Conservation (phyloP, 2,113 vertebrate genomes). For the Halichoerus grypus region DNA sequence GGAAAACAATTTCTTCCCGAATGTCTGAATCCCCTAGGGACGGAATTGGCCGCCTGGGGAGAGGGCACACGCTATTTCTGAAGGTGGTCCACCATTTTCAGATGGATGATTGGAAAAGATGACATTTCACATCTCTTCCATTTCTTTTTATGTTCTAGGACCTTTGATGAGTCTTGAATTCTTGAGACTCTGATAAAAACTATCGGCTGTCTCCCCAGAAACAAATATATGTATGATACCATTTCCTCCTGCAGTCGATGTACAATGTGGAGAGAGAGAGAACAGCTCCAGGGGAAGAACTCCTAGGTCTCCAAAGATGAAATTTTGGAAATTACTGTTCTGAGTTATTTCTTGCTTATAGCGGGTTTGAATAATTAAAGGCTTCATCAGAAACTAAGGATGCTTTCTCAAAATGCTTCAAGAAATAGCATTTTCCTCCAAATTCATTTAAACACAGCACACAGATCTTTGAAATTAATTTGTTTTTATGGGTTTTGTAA, state of each 20-base stretch:
- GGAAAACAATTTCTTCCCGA: neutral
- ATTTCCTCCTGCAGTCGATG: neutral
- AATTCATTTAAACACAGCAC: slow-evolving; percentile 19
- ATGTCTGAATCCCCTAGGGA: neutral
- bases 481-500: neutral
- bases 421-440: neutral
- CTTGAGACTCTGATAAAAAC: slow-evolving; percentile 20
- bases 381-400: neutral
- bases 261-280: neutral
- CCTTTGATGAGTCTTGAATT: slow-evolving; percentile 46
- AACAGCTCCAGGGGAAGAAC: neutral
- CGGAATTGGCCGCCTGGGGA: neutral
- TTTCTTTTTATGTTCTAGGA: slow-evolving; percentile 45
- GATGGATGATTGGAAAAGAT: neutral
- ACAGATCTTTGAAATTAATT: neutral
- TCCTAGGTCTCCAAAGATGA: neutral
- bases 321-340: neutral
- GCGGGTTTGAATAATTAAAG: slow-evolving; percentile 12
- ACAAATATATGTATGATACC: neutral
- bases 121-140: neutral
- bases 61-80: neutral
- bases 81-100: neutral
- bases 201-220: neutral
- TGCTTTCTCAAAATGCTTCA: neutral
- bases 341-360: neutral